Evolutionary conservation across 1,140 invertebrate genomes (phyloP).

Genomic region (Drosophila nigromelanica): DNA sequence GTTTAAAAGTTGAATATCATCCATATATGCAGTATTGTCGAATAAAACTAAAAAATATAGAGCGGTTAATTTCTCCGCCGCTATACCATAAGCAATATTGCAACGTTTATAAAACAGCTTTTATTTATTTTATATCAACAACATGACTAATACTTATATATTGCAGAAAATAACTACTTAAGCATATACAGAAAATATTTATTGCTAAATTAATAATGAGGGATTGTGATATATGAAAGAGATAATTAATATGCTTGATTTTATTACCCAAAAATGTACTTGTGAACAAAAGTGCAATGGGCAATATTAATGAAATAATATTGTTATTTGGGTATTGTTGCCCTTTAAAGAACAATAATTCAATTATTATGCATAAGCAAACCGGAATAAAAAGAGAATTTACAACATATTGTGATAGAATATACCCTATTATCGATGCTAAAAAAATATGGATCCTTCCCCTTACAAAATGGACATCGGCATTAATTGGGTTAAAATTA

Average conservation of each 20-base stretch:
- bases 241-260: slow-evolving; percentile 25
- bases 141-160: slow-evolving; percentile 16
- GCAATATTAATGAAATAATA: slow-evolving; percentile 18
- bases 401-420: slow-evolving; percentile 23
- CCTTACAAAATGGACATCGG: slow-evolving; percentile 7
- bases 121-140: slow-evolving; percentile 20
- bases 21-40: no score
- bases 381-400: slow-evolving; percentile 23
- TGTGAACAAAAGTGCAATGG: slow-evolving; percentile 24
- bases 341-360: slow-evolving; percentile 24
- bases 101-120: no score
- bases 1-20: no score
- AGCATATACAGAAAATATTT: slow-evolving; percentile 39
- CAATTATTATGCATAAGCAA: slow-evolving; percentile 31
- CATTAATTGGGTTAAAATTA: neutral
- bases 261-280: slow-evolving; percentile 10
- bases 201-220: slow-evolving; percentile 30
- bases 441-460: slow-evolving; percentile 29
- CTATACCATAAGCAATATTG: no score
- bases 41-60: no score
- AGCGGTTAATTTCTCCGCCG: no score
- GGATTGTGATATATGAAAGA: slow-evolving; percentile 35
- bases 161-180: slow-evolving; percentile 18
- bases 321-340: slow-evolving; percentile 1
- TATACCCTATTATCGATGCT: slow-evolving; percentile 27